Conservation (phyloP, 2,888 invertebrate species). For the Gymnoscelis rufifasciata region DNA sequence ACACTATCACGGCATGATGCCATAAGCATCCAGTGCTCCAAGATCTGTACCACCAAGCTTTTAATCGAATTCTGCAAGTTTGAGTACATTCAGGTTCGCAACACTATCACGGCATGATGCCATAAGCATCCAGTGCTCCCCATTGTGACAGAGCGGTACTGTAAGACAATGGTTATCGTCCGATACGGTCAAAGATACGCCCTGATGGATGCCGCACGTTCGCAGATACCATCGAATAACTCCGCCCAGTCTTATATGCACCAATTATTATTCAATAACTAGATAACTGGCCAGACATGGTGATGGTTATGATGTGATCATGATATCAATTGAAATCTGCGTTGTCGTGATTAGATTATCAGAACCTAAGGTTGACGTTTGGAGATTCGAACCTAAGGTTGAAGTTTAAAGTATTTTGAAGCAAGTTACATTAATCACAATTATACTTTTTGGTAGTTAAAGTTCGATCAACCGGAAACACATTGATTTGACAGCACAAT, state of each 20-base stretch:
- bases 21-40: too few species aligned
- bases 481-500: conserved; percentile 1
- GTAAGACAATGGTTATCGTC: conserved; percentile 72
- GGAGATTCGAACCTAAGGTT: too few species aligned
- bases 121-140: conserved; percentile 10
- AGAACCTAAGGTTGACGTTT: not conserved
- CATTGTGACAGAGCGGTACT: conserved; percentile 20
- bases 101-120: not conserved
- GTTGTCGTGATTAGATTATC: not conserved
- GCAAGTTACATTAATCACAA: conserved; percentile 1
- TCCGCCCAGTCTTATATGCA: conserved; percentile 50
- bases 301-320: conserved; percentile 17
- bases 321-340: conserved; percentile 11
- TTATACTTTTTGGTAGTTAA: not conserved
- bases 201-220: conserved; percentile 76
- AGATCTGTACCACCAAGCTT: too few species aligned
- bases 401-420: too few species aligned
- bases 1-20: too few species aligned
- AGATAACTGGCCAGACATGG: conserved; percentile 7
- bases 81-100: not conserved
- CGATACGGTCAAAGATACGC: conserved; percentile 62
- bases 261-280: conserved; percentile 77
- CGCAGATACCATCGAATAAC: conserved; percentile 67
- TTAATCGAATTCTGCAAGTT: not conserved
- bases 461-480: not conserved